A percentile compares a stretch with the other conserved stretches of the same genome.
phyloP scores from a whole-genome alignment of 2,888 invertebrate genomes.

The Neoaliturus tenellus region DNA sequence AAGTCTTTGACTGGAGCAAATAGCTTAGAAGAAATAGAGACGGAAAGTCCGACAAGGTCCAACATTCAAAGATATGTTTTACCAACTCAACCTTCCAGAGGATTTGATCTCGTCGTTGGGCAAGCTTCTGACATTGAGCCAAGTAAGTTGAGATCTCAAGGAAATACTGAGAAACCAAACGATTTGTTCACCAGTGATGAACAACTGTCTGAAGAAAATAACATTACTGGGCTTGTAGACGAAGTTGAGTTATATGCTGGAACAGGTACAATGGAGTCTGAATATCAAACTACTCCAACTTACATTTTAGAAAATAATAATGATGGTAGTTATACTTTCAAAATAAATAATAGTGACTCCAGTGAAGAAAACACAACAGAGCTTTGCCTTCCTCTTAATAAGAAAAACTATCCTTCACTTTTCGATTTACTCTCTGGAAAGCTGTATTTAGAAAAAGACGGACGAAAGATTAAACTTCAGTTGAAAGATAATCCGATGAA shows the following conservation, averaged over 20 bases:
- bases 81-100: not conserved
- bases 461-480: not conserved
- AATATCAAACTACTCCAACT: not conserved
- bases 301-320: not conserved
- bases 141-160: not conserved
- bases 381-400: not conserved
- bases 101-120: not conserved
- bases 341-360: not conserved
- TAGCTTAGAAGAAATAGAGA: not conserved
- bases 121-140: not conserved
- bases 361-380: not conserved
- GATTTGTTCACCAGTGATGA: not conserved
- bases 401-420: not conserved
- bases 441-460: not conserved
- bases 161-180: not conserved
- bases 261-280: not conserved
- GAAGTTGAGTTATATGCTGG: constrained; percentile 18
- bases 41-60: not conserved
- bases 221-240: not conserved
- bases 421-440: constrained; percentile 3
- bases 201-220: not conserved
- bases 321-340: not conserved
- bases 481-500: constrained; percentile 4
- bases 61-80: not conserved
- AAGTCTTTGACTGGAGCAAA: not conserved